A percentile compares a stretch with the other conserved stretches of the same genome.
phyloP scores from a whole-genome alignment of 2,797 vertebrate genomes.

The Syncerus caffer region DNA sequence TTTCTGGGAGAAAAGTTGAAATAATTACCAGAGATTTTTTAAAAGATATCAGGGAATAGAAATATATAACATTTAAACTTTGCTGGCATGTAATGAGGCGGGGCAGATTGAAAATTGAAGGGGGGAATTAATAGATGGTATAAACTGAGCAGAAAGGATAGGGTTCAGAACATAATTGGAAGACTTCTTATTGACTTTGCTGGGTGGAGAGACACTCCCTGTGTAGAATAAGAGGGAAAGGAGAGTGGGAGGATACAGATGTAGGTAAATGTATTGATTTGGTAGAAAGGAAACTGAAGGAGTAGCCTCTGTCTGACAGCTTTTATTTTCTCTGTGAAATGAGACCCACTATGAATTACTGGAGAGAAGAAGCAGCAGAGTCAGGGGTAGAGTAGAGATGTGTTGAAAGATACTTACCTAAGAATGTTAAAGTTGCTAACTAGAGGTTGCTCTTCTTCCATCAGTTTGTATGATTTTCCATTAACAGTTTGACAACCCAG shows the following conservation, averaged over 20 bases:
- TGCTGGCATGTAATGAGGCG: neutral
- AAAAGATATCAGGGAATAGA: neutral
- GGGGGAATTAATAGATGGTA: neutral
- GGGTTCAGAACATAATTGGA: neutral
- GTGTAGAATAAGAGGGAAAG: neutral
- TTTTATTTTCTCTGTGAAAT: constrained; percentile 7
- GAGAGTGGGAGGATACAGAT: neutral
- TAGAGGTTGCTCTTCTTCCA: neutral
- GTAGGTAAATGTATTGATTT: neutral
- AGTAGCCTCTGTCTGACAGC: neutral
- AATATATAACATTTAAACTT: neutral
- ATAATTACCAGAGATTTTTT: neutral
- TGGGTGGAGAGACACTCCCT: neutral
- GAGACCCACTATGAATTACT: neutral
- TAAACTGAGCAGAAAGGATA: neutral
- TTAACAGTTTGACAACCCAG: neutral
- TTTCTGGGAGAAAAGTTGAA: neutral
- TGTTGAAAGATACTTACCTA: neutral
- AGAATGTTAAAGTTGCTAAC: neutral
- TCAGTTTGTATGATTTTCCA: neutral
- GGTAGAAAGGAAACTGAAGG: neutral
- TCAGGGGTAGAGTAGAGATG: neutral
- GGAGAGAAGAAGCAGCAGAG: neutral
- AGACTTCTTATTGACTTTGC: neutral
- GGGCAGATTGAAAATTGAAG: neutral